Evolutionary conservation across 2,797 vertebrate species (phyloP), one percentile per base, ranked within the genome.

Genomic region (Acanthornis magna): DNA sequence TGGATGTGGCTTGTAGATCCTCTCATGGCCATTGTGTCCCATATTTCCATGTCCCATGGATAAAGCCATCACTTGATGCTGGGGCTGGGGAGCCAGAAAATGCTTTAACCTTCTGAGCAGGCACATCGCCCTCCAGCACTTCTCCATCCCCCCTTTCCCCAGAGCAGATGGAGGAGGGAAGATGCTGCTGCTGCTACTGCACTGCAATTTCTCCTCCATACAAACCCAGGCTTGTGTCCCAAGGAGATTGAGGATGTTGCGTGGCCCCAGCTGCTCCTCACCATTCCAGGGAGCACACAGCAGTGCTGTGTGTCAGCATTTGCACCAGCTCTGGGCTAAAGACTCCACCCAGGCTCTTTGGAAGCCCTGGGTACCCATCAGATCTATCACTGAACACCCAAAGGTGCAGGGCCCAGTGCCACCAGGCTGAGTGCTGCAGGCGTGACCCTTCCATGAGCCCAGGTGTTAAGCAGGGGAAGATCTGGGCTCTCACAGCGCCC

Each of bases 51-150:
- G n/a, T 73, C 51, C n/a, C 6, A 1, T 67, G 65, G 29, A 58
- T 40, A 32, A 88, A 93, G 34, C 45, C 81, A 57, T 34, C 38
- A 4, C 60, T 68, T 86, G 15, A 1, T 18, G 13, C 27, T 74
- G 62, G 6, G 19, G 11, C 27, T 62, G 32, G 18, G 66, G 25
- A 85, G 34, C 5, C 71, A 82, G 29, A 40, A 84, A 62, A 20
- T 58, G 10, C 54, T 88, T 81, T 75, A 38, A 43, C 10, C 7
- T 74, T 53, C 19, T 51, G 14, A 73, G 26, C 10, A 11, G 20
- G 25, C 4, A 20, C 1, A 0, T 43, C 6, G 2, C 2, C 14
- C 30, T 38, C 7, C 5, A 2, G 8, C 2, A 1, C 6, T 38
- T 48, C 82, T 79, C 66, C 19, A 4, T 42, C 13, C 22, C 9